Percentiles rank a stretch among this genome's conserved stretches.
Conservation (phyloP, 2,797 vertebrate species). For the Platyrinchus mystaceus region DNA sequence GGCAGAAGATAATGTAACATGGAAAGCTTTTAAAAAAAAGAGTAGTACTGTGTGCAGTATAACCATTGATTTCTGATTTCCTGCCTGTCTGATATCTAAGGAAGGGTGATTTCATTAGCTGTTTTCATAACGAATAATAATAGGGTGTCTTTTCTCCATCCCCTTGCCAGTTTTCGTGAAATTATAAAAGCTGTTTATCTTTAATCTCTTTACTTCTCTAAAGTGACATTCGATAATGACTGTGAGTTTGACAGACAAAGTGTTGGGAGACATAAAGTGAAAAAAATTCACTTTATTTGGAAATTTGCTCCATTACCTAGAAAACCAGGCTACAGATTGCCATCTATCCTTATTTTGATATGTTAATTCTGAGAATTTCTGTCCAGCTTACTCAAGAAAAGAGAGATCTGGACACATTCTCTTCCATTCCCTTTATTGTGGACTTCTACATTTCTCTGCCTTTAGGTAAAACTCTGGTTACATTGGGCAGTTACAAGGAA, state of each 20-base stretch:
- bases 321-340: background rate
- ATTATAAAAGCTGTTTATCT: background rate
- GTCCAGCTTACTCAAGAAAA: background rate
- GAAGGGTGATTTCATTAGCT: slow-evolving; percentile 4
- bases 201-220: background rate
- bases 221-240: background rate
- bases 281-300: background rate
- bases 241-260: background rate
- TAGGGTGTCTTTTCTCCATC: background rate
- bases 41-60: background rate
- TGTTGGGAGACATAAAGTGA: background rate
- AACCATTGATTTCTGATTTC: background rate
- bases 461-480: background rate
- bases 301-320: background rate
- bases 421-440: background rate
- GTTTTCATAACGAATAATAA: background rate
- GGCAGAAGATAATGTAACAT: background rate
- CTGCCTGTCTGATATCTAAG: background rate
- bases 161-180: background rate
- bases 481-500: background rate
- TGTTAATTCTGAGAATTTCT: background rate
- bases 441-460: background rate
- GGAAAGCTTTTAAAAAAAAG: background rate
- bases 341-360: background rate
- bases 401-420: background rate